Percentiles rank a stretch among this genome's conserved stretches.
These are phyloP conservation scores for Prionchulus punctatus DNA, from an alignment of 2,888 invertebrate species.

Conservation along the genomic window DNA sequence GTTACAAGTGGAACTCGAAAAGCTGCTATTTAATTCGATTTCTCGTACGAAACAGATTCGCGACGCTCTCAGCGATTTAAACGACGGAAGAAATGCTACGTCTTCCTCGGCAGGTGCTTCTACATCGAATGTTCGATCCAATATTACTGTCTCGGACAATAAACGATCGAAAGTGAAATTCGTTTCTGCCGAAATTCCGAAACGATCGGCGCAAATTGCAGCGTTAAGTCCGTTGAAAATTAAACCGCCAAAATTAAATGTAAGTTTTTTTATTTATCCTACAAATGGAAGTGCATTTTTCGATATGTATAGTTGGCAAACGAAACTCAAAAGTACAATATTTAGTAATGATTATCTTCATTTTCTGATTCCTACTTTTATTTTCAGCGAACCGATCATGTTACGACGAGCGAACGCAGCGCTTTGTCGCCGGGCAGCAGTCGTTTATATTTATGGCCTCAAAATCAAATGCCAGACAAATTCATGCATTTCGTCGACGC, in stretches of 20 bases:
- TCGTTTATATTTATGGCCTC: neutral
- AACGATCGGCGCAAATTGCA: neutral
- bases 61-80: neutral
- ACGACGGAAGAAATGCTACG: too few species aligned
- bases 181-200: too few species aligned
- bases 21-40: neutral
- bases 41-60: neutral
- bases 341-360: too few species aligned
- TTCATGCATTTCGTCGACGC: constrained; percentile 12
- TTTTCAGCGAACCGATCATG: neutral
- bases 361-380: too few species aligned
- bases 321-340: too few species aligned
- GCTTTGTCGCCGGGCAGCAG: neutral
- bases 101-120: neutral
- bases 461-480: constrained; percentile 14
- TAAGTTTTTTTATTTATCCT: neutral
- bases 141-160: too few species aligned
- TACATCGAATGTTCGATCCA: too few species aligned
- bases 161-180: too few species aligned
- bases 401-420: neutral
- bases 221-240: neutral
- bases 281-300: too few species aligned
- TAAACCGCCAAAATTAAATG: neutral
- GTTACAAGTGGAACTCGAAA: neutral
- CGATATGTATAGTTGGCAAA: too few species aligned